A percentile compares a stretch with the other conserved stretches of the same genome.
Conservation (phyloP, 2,888 invertebrate species). For the Crioceris asparagi region DNA sequence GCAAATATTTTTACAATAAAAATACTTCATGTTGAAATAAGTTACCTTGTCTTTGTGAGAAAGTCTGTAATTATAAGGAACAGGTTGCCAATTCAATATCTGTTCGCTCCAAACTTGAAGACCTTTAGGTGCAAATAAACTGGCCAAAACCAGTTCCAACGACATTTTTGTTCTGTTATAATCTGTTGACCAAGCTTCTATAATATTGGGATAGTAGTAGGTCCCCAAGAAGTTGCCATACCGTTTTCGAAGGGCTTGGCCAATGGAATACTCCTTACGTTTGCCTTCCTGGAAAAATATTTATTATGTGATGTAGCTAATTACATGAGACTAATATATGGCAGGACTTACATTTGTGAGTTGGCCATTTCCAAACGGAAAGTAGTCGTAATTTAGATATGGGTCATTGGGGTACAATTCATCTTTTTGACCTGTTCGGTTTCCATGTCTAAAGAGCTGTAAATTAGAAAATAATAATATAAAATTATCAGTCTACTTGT, state of each 20-base stretch:
- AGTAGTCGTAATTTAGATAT: conserved; percentile 7
- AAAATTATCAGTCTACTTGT: too few species aligned
- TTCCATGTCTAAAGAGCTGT: conserved; percentile 9
- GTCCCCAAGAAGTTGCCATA: conserved; percentile 49
- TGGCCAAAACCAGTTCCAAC: conserved; percentile 53
- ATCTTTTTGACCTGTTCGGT: conserved; percentile 6
- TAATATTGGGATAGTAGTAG: conserved; percentile 41
- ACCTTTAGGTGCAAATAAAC: conserved; percentile 52
- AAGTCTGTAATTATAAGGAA: conserved; percentile 59
- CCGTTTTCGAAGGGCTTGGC: conserved; percentile 47
- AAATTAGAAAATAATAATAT: conserved; percentile 1
- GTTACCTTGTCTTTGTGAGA: too few species aligned
- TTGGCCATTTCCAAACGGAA: conserved; percentile 8
- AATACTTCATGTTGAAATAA: too few species aligned
- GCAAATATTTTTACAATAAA: too few species aligned
- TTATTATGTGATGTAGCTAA: too few species aligned
- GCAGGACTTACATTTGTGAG: conserved; percentile 8
- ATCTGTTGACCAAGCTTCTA: conserved; percentile 56
- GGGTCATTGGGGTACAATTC: conserved; percentile 8
- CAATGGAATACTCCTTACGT: conserved; percentile 42
- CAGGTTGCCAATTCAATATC: conserved; percentile 67
- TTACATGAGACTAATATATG: neutral
- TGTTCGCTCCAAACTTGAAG: conserved; percentile 35
- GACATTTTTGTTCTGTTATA: conserved; percentile 63
- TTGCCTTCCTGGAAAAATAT: conserved; percentile 22